These are phyloP conservation scores for Agrilus cyanescens DNA, from an alignment of 2,888 invertebrate genomes.

Conservation along the genomic window DNA sequence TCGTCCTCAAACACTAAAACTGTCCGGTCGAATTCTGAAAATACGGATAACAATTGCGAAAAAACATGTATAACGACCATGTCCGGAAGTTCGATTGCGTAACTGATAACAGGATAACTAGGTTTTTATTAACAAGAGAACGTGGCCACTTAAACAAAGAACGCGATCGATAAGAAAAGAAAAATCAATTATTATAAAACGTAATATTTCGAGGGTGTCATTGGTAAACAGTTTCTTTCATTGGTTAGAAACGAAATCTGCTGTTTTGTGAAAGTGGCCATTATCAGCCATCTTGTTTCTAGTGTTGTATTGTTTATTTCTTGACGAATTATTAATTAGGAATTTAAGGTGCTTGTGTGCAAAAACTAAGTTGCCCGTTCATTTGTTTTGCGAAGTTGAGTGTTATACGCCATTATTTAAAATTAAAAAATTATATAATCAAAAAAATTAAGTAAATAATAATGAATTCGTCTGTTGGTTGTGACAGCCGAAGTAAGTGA, in stretches of 20 bases:
- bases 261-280: no score
- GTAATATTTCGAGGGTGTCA: not conserved
- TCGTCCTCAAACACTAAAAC: slow-evolving; percentile 35
- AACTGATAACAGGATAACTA: slow-evolving; percentile 20
- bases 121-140: not conserved
- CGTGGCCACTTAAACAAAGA: not conserved
- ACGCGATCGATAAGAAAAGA: not conserved
- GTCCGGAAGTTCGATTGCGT: slow-evolving; percentile 46
- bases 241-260: not conserved
- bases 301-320: no score
- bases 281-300: no score
- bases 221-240: not conserved
- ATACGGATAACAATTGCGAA: slow-evolving; percentile 39
- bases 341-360: no score
- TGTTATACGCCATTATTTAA: no score
- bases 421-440: no score
- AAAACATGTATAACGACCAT: slow-evolving; percentile 45
- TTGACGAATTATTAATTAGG: no score
- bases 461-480: no score
- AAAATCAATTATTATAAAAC: not conserved
- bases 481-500: no score
- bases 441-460: no score
- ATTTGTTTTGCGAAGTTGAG: no score
- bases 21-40: slow-evolving; percentile 42
- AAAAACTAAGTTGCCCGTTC: no score